Evolutionary conservation across 2,113 vertebrate genomes (phyloP).

Genomic region (Petromus typicus): DNA sequence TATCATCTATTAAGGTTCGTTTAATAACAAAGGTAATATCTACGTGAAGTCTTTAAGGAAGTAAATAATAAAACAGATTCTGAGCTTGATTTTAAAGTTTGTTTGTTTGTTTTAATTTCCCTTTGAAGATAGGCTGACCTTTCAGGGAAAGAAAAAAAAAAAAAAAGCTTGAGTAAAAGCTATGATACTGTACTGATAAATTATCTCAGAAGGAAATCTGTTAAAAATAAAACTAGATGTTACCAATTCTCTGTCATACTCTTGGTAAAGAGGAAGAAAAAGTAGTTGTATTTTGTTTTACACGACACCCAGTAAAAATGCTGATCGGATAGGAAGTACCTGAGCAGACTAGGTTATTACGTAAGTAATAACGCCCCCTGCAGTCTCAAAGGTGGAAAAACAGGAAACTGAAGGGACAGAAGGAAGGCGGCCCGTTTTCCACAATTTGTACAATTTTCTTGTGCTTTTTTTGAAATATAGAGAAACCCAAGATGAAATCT

Average conservation of each 20-base stretch:
- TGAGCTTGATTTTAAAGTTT: neutral
- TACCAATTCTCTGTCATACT: conserved; percentile 16
- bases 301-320: neutral
- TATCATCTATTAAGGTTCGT: conserved; percentile 12
- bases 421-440: neutral
- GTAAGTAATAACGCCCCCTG: neutral
- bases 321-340: neutral
- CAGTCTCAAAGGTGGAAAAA: neutral
- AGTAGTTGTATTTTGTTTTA: neutral
- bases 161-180: conserved; percentile 1
- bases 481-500: neutral
- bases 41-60: neutral
- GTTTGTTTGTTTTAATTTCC: neutral
- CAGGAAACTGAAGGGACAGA: neutral
- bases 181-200: neutral
- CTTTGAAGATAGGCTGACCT: neutral
- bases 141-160: neutral
- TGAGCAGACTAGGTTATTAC: neutral
- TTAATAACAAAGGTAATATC: neutral
- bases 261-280: neutral
- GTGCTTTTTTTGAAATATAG: neutral
- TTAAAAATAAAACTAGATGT: neutral
- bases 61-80: neutral
- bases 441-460: neutral
- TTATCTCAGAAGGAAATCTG: conserved; percentile 36